Conservation (phyloP, 2,888 invertebrate genomes). For the Brachypalpus laphriformis region DNA sequence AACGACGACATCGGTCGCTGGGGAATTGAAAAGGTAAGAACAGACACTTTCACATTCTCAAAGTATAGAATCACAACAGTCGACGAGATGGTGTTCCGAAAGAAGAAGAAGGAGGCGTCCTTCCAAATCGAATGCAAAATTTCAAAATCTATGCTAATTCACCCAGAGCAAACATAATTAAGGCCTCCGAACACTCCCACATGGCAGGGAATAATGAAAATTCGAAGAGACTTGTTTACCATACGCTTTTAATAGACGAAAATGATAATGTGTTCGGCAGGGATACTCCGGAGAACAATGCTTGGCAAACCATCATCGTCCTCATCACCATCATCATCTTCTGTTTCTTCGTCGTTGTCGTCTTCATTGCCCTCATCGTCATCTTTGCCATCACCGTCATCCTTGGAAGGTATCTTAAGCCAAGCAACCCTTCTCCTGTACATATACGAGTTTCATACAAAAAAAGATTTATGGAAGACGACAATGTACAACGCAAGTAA, state of each 20-base stretch:
- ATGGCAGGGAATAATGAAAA: slow-evolving; percentile 44
- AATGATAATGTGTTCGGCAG: slow-evolving; percentile 52
- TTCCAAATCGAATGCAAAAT: slow-evolving; percentile 55
- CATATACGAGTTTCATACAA: slow-evolving; percentile 38
- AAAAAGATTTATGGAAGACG: slow-evolving; percentile 3
- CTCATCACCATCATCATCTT: slow-evolving; percentile 23
- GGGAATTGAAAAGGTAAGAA: slow-evolving; percentile 20
- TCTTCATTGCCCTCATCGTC: slow-evolving; percentile 14
- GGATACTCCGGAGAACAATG: slow-evolving; percentile 54
- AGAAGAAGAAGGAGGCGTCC: not conserved
- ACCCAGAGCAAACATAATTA: slow-evolving; percentile 62
- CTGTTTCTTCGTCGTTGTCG: slow-evolving; percentile 8
- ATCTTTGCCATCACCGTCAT: not conserved
- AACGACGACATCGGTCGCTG: not conserved
- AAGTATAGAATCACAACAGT: slow-evolving; percentile 11
- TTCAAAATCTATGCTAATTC: slow-evolving; percentile 68
- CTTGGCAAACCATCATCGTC: slow-evolving; percentile 58
- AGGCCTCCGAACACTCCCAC: slow-evolving; percentile 53
- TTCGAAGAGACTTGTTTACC: slow-evolving; percentile 47
- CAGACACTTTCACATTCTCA: slow-evolving; percentile 17
- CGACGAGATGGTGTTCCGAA: not conserved
- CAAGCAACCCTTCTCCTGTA: slow-evolving; percentile 39
- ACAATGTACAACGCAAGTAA: not conserved
- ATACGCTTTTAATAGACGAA: slow-evolving; percentile 68
- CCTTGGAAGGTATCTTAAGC: slow-evolving; percentile 40